These are phyloP conservation scores for Pelecanus crispus DNA, from an alignment of 2,113 vertebrate genomes.

Conservation along the genomic window DNA sequence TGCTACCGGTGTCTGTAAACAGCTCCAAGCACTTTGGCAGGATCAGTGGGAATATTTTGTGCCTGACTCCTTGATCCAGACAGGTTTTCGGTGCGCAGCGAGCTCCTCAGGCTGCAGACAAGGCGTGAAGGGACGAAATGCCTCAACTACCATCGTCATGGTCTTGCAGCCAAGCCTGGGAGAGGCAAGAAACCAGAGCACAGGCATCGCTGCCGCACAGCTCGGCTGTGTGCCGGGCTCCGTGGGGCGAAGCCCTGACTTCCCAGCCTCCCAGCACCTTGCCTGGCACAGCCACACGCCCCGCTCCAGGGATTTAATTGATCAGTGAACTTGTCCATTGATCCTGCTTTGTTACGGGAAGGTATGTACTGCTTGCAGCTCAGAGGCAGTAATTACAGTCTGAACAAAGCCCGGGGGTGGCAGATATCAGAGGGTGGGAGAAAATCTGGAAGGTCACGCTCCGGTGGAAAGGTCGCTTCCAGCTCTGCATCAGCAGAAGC, in stretches of 20 bases:
- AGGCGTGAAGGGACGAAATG: neutral
- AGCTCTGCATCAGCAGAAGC: neutral
- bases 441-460: neutral
- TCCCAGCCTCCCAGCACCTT: neutral
- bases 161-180: neutral
- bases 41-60: neutral
- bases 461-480: neutral
- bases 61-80: neutral
- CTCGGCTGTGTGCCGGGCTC: rapidly evolving
- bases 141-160: neutral
- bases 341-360: neutral
- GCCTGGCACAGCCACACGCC: neutral
- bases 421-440: neutral
- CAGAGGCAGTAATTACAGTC: neutral
- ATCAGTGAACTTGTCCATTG: neutral
- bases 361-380: neutral
- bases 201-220: neutral
- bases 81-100: rapidly evolving
- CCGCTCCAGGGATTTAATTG: neutral
- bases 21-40: neutral
- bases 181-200: neutral
- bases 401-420: neutral
- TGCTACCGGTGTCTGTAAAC: rapidly evolving
- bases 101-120: neutral
- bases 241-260: neutral